Evolutionary conservation across 2,888 invertebrate genomes (phyloP), one percentile per base, ranked within the genome.

Genomic region (Pollenia amentaria): DNA sequence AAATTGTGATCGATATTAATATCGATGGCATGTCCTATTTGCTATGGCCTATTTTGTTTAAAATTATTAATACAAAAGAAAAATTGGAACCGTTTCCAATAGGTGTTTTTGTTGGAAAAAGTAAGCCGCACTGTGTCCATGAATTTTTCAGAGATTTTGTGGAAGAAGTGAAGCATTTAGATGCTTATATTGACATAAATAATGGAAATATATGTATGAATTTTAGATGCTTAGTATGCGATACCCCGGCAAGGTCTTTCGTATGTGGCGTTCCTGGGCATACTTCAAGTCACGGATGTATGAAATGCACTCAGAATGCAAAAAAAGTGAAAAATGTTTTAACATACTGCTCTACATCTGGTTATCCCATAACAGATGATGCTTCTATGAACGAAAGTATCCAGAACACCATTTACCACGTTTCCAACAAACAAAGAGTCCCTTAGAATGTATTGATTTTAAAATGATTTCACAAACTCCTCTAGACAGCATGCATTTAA

Each of bases 101-200:
- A 21, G 21, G 21, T 21, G 21, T 21, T 21, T 16, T 53, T 53
- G 4, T 18, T 53, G 14, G 53, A 16, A 57, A 18, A 18, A 72
- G 57, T 57, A 72, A 55, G 57, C 72, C 72, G 21, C 44, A 72
- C 40, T 12, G 44, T 44, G 57, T 72, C 40, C 72, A 42, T 42
- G 44, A 55, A 72, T 72, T 60, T 75, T 75, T 60, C n/a, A 48
- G 16, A 73, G 60, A 73, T 73, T 73, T 73, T 46, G 72, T 73
- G 46, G 21, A 73, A 57, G 60, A 73, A 73, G 46, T 60, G 44
- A 73, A 73, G 40, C 72, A 72, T 57, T 72, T 72, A 57, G 72
- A 57, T 72, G 55, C 55, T 55, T n/a, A 72, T 72, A 57, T 55
- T 72, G 42, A 57, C 18, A 55, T 70, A 55, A 70, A 55, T 70